Conservation (phyloP, 1,140 invertebrate genomes). For the Cydia amplana region DNA sequence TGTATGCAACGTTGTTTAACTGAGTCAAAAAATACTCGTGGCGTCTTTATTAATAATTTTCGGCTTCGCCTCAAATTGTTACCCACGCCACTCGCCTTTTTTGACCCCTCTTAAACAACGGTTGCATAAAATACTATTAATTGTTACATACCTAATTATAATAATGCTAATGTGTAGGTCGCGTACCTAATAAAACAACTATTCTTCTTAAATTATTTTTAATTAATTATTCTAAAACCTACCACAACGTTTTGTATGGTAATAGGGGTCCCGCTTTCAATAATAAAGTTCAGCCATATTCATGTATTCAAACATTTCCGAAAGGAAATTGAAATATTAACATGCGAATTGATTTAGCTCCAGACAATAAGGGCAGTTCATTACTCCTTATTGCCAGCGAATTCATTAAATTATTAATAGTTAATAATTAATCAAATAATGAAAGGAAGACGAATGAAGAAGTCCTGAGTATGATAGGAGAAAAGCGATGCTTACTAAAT, state of each 20-base stretch:
- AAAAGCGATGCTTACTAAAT: too few species aligned
- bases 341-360: constrained; percentile 4
- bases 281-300: constrained; percentile 16
- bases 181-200: too few species aligned
- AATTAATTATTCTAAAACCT: constrained; percentile 17
- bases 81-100: too few species aligned
- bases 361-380: background rate
- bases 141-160: too few species aligned
- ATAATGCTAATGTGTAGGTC: background rate
- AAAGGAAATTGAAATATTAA: constrained; percentile 22
- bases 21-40: too few species aligned
- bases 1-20: too few species aligned
- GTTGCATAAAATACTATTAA: too few species aligned
- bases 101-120: too few species aligned
- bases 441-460: too few species aligned
- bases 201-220: background rate
- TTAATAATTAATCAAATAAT: background rate
- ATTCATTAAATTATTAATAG: background rate
- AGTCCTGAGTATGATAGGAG: too few species aligned
- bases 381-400: background rate
- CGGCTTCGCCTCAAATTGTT: too few species aligned
- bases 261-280: background rate
- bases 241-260: constrained; percentile 16
- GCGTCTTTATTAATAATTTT: too few species aligned
- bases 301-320: constrained; percentile 14